These are phyloP conservation scores for Smittia aterrima DNA, from an alignment of 2,888 invertebrate genomes.

Conservation along the genomic window DNA sequence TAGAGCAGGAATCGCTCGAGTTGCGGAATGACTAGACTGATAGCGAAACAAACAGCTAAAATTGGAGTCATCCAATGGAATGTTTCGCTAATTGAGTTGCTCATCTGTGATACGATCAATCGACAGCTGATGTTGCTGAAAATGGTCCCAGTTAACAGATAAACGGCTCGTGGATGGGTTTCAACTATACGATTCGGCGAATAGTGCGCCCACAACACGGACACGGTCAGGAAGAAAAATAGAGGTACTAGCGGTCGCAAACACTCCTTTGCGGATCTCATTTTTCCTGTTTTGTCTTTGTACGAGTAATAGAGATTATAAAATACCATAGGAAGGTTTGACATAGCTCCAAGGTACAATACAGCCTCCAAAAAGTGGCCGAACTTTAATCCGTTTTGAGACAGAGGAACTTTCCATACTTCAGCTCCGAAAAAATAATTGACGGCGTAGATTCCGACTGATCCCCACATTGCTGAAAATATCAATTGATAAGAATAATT, in stretches of 20 bases:
- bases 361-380: conserved; percentile 80
- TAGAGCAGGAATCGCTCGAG: conserved; percentile 72
- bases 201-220: conserved; percentile 75
- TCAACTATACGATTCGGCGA: conserved; percentile 82
- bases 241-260: conserved; percentile 83
- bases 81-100: conserved; percentile 85
- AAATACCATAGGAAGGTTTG: conserved; percentile 85
- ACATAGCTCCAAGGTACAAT: conserved; percentile 79
- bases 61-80: conserved; percentile 54
- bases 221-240: conserved; percentile 68
- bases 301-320: conserved; percentile 93
- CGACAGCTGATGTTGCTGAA: conserved; percentile 98
- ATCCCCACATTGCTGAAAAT: conserved; percentile 52
- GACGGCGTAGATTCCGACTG: conserved; percentile 58
- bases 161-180: conserved; percentile 80
- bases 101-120: conserved; percentile 97
- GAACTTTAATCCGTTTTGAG: conserved; percentile 66
- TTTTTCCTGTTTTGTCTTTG: conserved; percentile 80
- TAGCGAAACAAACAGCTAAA: conserved; percentile 47
- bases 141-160: conserved; percentile 86
- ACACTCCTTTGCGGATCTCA: conserved; percentile 77
- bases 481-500: background rate
- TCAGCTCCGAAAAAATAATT: conserved; percentile 69
- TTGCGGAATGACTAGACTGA: conserved; percentile 50
- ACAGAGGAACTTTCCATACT: conserved; percentile 77